Evolutionary conservation across 2,888 invertebrate genomes (phyloP), one percentile per base, ranked within the genome.

Genomic region (Xestia c-nigrum): DNA sequence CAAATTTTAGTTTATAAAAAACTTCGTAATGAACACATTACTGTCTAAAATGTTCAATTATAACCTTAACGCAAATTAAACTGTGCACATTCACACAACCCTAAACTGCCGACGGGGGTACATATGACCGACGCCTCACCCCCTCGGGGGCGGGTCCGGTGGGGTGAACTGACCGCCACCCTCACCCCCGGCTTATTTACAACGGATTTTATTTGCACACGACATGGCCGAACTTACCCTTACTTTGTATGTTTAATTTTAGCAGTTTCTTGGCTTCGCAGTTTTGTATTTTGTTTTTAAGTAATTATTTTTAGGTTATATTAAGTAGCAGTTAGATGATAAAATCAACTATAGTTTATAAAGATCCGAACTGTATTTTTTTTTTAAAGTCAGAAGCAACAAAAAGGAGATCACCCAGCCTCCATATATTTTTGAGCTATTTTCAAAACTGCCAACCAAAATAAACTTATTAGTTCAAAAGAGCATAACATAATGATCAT

Each of bases 161-260:
- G 88, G 92, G 92, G 90, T 86, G 88, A 88, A 94, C 95, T 96
- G 96, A 96, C 96, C 96, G 93, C 91, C 94, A 92, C 94, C 94
- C 94, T 85, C 89, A 16, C 87, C 86, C 87, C 84, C 55, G 68
- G 85, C 90, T 92, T 94, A 94, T 95, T 94, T 95, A 94, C 94
- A 91, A 92, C 93, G 88, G 90, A 92, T 91, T 92, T 93, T 94
- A 94, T 94, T 95, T 91, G 94, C 94, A 93, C 94, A 93, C 91
- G 93, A 91, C 90, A 94, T 94, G 93, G 94, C 94, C 88, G 92
- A 89, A 90, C 83, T 76, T 65, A 72, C 69, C 78, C 68, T 43
- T 78, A 61, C 79, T 71, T 67, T 69, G 74, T 77, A 74, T 74
- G 55, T 76, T 85, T 67, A 77, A 78, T 64, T 74, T 74, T 59